phyloP scores from a whole-genome alignment of 2,113 vertebrate genomes.

The Formicarius rufipectus region DNA sequence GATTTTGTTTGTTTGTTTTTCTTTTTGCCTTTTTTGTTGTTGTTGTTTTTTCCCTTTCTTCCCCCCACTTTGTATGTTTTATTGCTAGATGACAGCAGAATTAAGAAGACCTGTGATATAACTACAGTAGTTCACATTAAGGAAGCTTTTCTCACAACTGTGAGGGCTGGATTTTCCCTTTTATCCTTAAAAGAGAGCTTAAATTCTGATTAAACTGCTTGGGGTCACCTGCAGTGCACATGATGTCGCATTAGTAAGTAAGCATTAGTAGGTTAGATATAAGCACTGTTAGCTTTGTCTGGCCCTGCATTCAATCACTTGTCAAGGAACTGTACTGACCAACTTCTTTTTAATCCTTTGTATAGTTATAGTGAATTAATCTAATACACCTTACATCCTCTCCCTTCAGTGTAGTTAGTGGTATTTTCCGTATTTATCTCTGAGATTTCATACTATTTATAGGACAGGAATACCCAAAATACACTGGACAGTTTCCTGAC shows the following conservation, averaged over 20 bases:
- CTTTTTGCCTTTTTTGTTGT: no score
- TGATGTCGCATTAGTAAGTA: background rate
- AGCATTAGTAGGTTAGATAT: conserved; percentile 50
- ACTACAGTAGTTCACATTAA: background rate
- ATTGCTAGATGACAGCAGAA: background rate
- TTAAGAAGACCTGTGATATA: background rate
- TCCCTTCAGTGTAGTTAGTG: background rate
- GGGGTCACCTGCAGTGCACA: conserved; percentile 47
- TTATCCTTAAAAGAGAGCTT: conserved; percentile 41
- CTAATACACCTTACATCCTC: conserved; percentile 37
- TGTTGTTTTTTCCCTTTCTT: background rate
- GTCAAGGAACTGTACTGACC: background rate
- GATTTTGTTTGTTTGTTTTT: background rate
- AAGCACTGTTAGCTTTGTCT: conserved; percentile 49
- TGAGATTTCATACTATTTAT: background rate
- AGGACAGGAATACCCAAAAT: background rate
- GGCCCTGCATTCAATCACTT: conserved; percentile 58
- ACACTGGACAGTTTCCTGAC: background rate
- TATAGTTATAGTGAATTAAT: conserved; percentile 26
- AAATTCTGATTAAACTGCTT: conserved; percentile 54
- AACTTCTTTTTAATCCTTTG: conserved; percentile 48
- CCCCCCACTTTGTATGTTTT: background rate
- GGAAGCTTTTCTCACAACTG: conserved; percentile 7
- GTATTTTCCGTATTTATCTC: conserved; percentile 3
- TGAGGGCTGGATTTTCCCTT: conserved; percentile 12